These are phyloP conservation scores for Sebastes variabilis DNA, from an alignment of 2,797 vertebrate genomes.

Conservation along the genomic window DNA sequence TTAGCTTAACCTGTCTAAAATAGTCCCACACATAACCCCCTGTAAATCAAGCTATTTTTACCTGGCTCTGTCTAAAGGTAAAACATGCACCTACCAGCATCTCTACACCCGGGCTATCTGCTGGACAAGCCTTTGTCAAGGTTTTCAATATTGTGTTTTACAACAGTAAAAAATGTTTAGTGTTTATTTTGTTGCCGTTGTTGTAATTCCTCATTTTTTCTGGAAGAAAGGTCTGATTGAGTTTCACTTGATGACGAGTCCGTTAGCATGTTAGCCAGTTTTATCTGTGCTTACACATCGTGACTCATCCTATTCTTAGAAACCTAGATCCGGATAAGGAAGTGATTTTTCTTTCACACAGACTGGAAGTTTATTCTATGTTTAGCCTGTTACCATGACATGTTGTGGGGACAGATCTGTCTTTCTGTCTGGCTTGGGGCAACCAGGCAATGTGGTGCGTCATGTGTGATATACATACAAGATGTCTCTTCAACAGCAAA, in stretches of 20 bases:
- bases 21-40: not conserved
- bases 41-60: not conserved
- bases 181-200: not conserved
- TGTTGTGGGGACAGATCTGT: not conserved
- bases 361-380: not conserved
- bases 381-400: not conserved
- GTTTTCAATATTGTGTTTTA: not conserved
- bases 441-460: not conserved
- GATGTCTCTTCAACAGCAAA: not conserved
- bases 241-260: slow-evolving; percentile 16
- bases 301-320: not conserved
- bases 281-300: not conserved
- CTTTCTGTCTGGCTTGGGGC: not conserved
- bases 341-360: not conserved
- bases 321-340: not conserved
- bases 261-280: too few relatives aligned
- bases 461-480: too few relatives aligned
- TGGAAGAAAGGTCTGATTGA: not conserved
- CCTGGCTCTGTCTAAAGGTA: not conserved
- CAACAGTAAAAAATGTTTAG: not conserved
- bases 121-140: not conserved
- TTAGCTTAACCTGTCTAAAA: not conserved
- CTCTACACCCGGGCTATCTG: not conserved
- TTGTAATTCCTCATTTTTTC: slow-evolving; percentile 1
- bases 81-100: not conserved